Evolutionary conservation across 2,797 vertebrate species (phyloP).

Genomic region (Pantherophis alleghaniensis): DNA sequence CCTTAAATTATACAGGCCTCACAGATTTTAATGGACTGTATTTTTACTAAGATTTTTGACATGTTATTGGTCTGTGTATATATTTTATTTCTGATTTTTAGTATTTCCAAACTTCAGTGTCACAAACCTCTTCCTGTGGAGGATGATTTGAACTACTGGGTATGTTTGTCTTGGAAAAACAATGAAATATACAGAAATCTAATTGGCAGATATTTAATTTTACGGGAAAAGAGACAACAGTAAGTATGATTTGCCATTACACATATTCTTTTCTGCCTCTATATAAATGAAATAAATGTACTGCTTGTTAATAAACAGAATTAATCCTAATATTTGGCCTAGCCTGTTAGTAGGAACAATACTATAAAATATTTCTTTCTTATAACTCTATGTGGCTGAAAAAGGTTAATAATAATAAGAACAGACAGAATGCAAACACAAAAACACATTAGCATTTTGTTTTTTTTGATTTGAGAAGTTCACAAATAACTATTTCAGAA

Average conservation of each 20-base stretch:
- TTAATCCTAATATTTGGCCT: slow-evolving; percentile 40
- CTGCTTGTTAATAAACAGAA: slow-evolving; percentile 19
- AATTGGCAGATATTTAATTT: not conserved
- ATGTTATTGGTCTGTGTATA: not conserved
- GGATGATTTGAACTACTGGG: not conserved
- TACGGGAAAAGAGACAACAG: not conserved
- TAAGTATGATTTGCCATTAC: slow-evolving; percentile 18
- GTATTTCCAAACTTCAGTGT: not conserved
- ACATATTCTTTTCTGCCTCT: slow-evolving; percentile 39
- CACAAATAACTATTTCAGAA: slow-evolving; percentile 71
- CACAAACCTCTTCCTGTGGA: not conserved
- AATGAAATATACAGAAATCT: slow-evolving; percentile 7
- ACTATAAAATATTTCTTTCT: slow-evolving; percentile 38
- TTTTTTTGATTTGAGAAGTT: slow-evolving; percentile 68
- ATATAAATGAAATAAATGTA: not conserved
- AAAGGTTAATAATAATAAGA: slow-evolving; percentile 57
- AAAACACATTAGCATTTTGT: slow-evolving; percentile 57
- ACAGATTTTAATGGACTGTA: not conserved
- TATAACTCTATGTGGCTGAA: slow-evolving; percentile 56
- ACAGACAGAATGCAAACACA: slow-evolving; percentile 58
- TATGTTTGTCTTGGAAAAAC: not conserved
- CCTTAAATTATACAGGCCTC: not conserved
- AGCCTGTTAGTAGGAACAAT: slow-evolving; percentile 43
- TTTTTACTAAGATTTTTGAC: not conserved
- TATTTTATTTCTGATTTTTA: not conserved